phyloP scores from a whole-genome alignment of 2,797 vertebrate genomes.

The Gambusia yucatana region DNA sequence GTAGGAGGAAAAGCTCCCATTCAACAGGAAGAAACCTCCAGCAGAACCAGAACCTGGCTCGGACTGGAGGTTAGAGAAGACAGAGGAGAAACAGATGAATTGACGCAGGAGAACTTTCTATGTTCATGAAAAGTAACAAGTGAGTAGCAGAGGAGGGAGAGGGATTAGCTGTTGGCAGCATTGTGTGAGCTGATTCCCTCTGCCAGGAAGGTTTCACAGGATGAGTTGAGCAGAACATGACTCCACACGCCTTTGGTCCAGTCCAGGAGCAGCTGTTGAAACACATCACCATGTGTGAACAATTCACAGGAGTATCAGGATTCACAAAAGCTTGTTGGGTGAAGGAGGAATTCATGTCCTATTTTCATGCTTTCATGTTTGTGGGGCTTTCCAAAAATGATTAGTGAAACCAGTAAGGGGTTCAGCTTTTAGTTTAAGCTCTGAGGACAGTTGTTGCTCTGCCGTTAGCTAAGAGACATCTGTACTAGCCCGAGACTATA shows the following conservation, averaged over 20 bases:
- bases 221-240: not conserved
- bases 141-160: too few relatives aligned
- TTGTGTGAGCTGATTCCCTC: too few relatives aligned
- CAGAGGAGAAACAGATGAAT: not conserved
- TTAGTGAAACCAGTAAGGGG: not conserved
- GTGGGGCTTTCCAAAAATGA: not conserved
- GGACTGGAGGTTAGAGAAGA: not conserved
- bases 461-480: not conserved
- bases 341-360: not conserved
- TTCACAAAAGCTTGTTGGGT: not conserved
- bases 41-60: not conserved
- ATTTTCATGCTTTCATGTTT: not conserved
- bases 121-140: not conserved
- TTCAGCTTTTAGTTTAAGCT: not conserved
- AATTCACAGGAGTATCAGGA: not conserved
- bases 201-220: too few relatives aligned
- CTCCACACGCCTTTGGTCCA: not conserved
- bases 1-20: not conserved
- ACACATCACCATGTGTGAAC: not conserved
- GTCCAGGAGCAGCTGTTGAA: not conserved
- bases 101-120: not conserved
- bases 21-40: not conserved
- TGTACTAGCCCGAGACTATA: not conserved
- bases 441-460: not conserved
- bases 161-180: too few relatives aligned